Percentiles rank a stretch among this genome's conserved stretches.
Conservation (phyloP, 2,797 vertebrate species). For the Cryptoblepharus egeriae region DNA sequence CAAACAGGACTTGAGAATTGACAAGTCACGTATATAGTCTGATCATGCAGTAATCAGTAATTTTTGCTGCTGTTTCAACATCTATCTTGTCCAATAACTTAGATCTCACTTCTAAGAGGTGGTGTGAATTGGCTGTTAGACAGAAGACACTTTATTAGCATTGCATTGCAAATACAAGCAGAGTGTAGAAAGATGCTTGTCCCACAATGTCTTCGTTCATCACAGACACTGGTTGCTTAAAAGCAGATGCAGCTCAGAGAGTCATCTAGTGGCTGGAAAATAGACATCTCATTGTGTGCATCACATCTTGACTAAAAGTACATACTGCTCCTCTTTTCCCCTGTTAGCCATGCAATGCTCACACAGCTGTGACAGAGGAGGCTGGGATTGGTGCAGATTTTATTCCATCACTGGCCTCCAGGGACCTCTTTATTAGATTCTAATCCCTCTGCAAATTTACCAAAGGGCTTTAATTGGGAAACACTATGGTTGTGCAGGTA, state of each 20-base stretch:
- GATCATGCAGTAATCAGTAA: not conserved
- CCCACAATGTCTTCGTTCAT: not conserved
- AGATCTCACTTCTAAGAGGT: not conserved
- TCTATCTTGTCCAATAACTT: not conserved
- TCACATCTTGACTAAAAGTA: slow-evolving; percentile 17
- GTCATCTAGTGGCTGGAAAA: slow-evolving; percentile 29
- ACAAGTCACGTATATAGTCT: not conserved
- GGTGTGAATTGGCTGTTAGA: not conserved
- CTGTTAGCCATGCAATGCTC: not conserved
- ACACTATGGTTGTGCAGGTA: not conserved
- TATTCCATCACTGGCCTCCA: slow-evolving; percentile 9
- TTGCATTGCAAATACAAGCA: not conserved
- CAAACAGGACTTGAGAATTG: not conserved
- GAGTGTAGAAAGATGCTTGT: not conserved
- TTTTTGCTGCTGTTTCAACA: not conserved
- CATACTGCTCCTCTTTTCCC: slow-evolving; percentile 2
- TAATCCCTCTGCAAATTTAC: slow-evolving; percentile 35
- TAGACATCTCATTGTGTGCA: slow-evolving; percentile 16
- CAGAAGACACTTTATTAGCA: not conserved
- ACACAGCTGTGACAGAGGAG: not conserved
- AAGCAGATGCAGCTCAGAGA: not conserved
- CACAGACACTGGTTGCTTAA: slow-evolving; percentile 3
- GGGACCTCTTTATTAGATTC: slow-evolving; percentile 27
- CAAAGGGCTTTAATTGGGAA: slow-evolving; percentile 10
- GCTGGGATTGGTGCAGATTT: not conserved